Evolutionary conservation across 2,888 invertebrate species (phyloP).

Genomic region (Calliopum simillimum): DNA sequence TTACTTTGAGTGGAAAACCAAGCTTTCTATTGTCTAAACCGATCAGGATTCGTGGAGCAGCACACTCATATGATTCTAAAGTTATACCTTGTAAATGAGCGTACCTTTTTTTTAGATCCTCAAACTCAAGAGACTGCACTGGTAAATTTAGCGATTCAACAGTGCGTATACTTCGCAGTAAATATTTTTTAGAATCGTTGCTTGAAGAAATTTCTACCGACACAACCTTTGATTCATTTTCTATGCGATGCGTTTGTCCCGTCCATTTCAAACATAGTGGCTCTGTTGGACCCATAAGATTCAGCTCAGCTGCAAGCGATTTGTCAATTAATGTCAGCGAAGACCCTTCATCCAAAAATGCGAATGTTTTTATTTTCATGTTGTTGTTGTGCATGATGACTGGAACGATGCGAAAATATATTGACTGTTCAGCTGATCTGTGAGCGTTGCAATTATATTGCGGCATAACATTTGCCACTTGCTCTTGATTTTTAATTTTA

Average conservation of each 20-base stretch:
- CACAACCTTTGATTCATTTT: constrained; percentile 36
- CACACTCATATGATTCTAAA: background rate
- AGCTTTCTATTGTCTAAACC: no score
- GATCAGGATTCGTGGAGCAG: no score
- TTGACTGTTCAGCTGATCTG: background rate
- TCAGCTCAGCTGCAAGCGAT: constrained; percentile 25
- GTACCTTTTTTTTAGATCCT: constrained; percentile 14
- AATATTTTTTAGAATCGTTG: background rate
- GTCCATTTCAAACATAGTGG: constrained; percentile 25
- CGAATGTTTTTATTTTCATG: constrained; percentile 39
- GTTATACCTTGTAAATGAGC: constrained; percentile 27
- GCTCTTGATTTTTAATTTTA: constrained; percentile 4
- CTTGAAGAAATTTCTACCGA: constrained; percentile 12
- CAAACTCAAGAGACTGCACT: constrained; percentile 15
- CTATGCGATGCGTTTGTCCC: constrained; percentile 36
- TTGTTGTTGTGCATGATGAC: constrained; percentile 36
- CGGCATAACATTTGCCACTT: background rate
- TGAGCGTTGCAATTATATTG: background rate
- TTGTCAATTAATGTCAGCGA: constrained; percentile 37
- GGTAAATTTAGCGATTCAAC: constrained; percentile 17
- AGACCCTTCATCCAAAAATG: constrained; percentile 41
- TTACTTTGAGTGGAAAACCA: background rate
- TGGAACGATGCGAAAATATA: constrained; percentile 39
- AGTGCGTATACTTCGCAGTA: background rate
- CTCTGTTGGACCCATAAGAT: background rate